Evolutionary conservation across 2,113 vertebrate species (phyloP).

Genomic region (Corythaixoides concolor): DNA sequence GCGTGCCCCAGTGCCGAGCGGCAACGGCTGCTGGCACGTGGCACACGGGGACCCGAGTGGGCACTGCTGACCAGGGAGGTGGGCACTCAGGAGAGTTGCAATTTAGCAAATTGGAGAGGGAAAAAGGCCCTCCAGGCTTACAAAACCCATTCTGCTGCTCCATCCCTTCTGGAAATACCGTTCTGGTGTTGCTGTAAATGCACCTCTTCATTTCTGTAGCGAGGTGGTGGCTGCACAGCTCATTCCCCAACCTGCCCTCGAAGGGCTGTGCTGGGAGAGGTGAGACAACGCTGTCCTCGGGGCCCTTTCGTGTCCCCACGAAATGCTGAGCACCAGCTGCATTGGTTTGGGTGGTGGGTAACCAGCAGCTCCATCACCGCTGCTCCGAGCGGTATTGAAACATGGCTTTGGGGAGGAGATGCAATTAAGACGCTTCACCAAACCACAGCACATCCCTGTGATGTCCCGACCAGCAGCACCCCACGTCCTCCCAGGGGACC

Average conservation of each 20-base stretch:
- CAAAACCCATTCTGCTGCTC: neutral
- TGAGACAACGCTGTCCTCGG: neutral
- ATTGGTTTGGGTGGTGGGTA: neutral
- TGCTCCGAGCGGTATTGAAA: neutral
- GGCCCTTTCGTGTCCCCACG: neutral
- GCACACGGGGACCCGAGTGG: neutral
- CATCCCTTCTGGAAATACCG: neutral
- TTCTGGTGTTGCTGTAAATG: neutral
- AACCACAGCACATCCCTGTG: neutral
- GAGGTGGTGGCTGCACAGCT: neutral
- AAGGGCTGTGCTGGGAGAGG: neutral
- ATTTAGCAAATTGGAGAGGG: neutral
- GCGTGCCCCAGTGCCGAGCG: neutral
- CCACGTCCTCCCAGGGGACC: neutral
- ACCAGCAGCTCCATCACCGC: neutral
- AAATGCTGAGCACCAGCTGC: neutral
- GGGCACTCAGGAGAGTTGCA: neutral
- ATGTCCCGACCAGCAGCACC: neutral
- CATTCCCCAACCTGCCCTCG: neutral
- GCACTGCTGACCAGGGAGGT: fast-evolving
- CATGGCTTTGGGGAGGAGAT: neutral
- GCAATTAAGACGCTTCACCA: neutral
- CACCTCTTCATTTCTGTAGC: neutral
- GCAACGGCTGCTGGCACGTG: neutral
- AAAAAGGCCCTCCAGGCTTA: neutral